Evolutionary conservation across 2,113 vertebrate genomes (phyloP), one percentile per base, ranked within the genome.

Genomic region (Odontesthes bonariensis): DNA sequence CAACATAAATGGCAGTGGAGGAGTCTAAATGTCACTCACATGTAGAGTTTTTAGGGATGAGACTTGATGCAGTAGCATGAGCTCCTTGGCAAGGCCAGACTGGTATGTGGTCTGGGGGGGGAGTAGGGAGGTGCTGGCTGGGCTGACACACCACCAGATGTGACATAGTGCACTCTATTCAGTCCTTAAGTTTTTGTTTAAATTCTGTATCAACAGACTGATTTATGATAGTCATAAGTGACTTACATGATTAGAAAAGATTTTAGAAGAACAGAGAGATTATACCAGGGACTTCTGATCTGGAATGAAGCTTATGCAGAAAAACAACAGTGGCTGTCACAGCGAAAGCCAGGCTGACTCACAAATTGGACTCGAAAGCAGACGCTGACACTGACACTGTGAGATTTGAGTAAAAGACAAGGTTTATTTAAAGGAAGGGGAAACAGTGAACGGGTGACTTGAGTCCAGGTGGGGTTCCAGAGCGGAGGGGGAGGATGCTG

Each of bases 11-110:
- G 87, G 86, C 88, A 89, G 65, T 54, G 73, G 83, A 87, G 74
- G 73, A 90, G 86, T 82, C 81, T 89, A 90, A 92, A 91, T 93
- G 92, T 91, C 90, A 89, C 71, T 88, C 91, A 85, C 84, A 81
- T 55, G 76, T 79, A 31, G 86, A 86, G 79, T 84, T 85, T 77
- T 75, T 79, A 90, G 84, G 88, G 86, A 84, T 84, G 69, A 83
- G 84, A 86, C 83, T 82, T 86, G 53, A 86, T 85, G 88, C 86
- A 80, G 80, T 83, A 81, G 80, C 85, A 83, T 77, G 77, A 75
- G 81, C 79, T 85, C 53, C 78, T 86, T 88, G 89, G 90, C 90
- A 87, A 81, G 76, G 63, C 89, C 90, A 93, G 90, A 92, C 88
- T 92, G 90, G 80, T 84, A 89, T 90, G 88, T 88, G 89, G 89